Conservation (phyloP, 2,888 invertebrate species). For the Dryococelus australis region DNA sequence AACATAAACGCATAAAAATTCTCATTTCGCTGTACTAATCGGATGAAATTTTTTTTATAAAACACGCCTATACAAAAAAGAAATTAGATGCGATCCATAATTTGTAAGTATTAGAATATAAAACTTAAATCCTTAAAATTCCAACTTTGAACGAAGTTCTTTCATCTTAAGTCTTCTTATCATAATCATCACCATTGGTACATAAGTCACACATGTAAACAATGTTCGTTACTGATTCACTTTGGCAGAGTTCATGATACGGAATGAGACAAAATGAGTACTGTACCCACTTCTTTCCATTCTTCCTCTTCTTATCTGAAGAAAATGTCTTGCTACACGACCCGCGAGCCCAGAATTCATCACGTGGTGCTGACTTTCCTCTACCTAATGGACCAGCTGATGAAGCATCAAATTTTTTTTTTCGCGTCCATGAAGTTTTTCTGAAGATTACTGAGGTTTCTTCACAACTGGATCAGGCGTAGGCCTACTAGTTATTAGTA, state of each 20-base stretch:
- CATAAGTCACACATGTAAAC: slow-evolving; percentile 22
- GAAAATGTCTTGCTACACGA: neutral
- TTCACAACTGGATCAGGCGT: too few relatives aligned
- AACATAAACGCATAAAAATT: too few relatives aligned
- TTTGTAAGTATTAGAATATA: too few relatives aligned
- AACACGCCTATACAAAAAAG: neutral
- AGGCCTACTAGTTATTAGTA: too few relatives aligned
- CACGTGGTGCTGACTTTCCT: neutral
- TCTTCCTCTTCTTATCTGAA: neutral
- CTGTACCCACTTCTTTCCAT: neutral
- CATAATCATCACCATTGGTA: neutral
- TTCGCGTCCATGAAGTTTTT: neutral
- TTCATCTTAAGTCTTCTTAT: too few relatives aligned
- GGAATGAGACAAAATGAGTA: slow-evolving; percentile 22
- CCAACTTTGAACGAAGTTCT: too few relatives aligned
- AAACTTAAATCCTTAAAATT: too few relatives aligned
- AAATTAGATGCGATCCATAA: too few relatives aligned
- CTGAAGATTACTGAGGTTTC: slow-evolving; percentile 12
- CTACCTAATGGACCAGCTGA: neutral
- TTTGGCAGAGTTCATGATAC: slow-evolving; percentile 27
- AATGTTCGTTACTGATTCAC: neutral
- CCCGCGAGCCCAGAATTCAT: neutral
- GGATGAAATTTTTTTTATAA: too few relatives aligned
- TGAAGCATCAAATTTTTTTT: slow-evolving; percentile 3
- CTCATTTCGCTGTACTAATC: neutral